These are phyloP conservation scores for Dynastes grantii DNA, from an alignment of 2,888 invertebrate species.

Conservation along the genomic window DNA sequence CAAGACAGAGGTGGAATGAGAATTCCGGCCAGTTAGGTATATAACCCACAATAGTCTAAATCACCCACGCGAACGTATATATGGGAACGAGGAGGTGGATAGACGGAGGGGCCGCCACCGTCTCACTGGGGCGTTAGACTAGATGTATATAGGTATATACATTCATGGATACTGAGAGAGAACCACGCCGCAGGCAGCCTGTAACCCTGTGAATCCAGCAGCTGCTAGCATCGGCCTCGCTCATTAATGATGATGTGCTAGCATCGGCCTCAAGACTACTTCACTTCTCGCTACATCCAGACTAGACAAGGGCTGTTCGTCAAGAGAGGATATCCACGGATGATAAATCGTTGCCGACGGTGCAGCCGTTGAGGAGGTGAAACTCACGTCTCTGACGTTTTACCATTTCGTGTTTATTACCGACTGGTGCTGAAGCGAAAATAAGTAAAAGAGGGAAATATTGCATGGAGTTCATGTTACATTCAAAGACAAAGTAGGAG, in stretches of 20 bases:
- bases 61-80: constrained; percentile 58
- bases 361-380: constrained; percentile 7
- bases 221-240: constrained; percentile 71
- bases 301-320: constrained; percentile 61
- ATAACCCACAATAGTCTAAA: constrained; percentile 50
- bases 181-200: constrained; percentile 59
- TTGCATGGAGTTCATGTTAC: background rate
- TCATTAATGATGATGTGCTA: constrained; percentile 85
- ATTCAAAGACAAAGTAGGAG: too few species aligned
- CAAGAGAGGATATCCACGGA: constrained; percentile 58
- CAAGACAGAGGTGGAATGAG: background rate
- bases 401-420: constrained; percentile 50
- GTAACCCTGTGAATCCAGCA: constrained; percentile 63
- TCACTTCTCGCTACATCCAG: constrained; percentile 77
- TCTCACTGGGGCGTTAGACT: background rate
- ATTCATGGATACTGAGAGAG: constrained; percentile 7
- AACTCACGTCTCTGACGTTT: constrained; percentile 44
- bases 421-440: constrained; percentile 4
- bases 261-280: constrained; percentile 81
- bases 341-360: constrained; percentile 43
- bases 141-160: background rate
- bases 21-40: constrained; percentile 23
- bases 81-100: too few species aligned
- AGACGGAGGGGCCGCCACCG: constrained; percentile 55
- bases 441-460: background rate